phyloP scores from a whole-genome alignment of 2,888 invertebrate genomes.

The Dilophus febrilis region DNA sequence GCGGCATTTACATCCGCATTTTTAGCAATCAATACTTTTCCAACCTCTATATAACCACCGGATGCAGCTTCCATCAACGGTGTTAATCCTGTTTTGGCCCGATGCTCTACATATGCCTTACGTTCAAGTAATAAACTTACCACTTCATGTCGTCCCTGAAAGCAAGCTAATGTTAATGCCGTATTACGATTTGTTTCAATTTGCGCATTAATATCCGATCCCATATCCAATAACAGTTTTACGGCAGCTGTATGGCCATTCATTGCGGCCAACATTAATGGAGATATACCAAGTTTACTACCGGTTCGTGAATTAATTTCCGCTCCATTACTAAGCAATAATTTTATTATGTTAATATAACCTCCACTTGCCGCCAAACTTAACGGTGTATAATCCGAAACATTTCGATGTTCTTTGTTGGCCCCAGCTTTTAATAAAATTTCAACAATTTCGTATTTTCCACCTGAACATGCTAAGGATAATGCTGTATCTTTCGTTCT shows the following conservation, averaged over 20 bases:
- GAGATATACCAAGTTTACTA: slow-evolving; percentile 94
- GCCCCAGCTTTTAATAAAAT: slow-evolving; percentile 73
- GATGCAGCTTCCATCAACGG: slow-evolving; percentile 99
- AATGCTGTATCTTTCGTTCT: slow-evolving; percentile 97
- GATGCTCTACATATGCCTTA: slow-evolving; percentile 96
- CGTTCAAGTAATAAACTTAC: slow-evolving; percentile 89
- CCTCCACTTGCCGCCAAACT: slow-evolving; percentile 96
- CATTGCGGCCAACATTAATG: slow-evolving; percentile 98
- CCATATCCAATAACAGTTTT: slow-evolving; percentile 85
- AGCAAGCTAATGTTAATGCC: slow-evolving; percentile 94
- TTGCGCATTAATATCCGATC: slow-evolving; percentile 98
- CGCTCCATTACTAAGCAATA: slow-evolving; percentile 83
- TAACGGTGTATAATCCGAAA: slow-evolving; percentile 97
- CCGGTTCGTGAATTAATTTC: slow-evolving; percentile 97
- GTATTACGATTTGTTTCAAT: slow-evolving; percentile 99
- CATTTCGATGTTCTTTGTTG: slow-evolving; percentile 96
- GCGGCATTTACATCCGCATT: slow-evolving; percentile 98
- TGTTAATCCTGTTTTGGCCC: slow-evolving; percentile 96
- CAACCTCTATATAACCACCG: slow-evolving; percentile 97
- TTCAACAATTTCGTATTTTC: slow-evolving; percentile 91
- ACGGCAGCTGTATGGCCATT: slow-evolving; percentile 95
- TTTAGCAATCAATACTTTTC: slow-evolving; percentile 84
- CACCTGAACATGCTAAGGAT: slow-evolving; percentile 93
- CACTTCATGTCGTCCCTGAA: slow-evolving; percentile 97
- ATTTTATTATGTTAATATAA: slow-evolving; percentile 93